These are phyloP conservation scores for Chloroclysta siterata DNA, from an alignment of 2,888 invertebrate species.

Conservation along the genomic window DNA sequence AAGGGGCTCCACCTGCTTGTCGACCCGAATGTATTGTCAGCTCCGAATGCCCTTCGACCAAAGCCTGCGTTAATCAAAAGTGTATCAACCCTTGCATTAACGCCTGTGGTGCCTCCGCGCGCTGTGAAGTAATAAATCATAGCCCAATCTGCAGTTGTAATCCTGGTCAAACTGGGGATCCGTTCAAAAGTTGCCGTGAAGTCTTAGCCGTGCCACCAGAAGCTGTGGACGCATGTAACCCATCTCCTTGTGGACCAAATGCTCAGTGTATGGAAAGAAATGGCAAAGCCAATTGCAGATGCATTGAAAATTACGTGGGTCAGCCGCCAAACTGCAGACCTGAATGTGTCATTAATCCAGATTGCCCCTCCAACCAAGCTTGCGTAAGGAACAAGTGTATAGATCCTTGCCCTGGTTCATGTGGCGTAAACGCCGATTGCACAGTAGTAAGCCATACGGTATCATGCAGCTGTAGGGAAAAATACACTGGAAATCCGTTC, in stretches of 20 bases:
- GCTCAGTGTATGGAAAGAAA: conserved; percentile 88
- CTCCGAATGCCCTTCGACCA: conserved; percentile 91
- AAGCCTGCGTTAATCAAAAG: conserved; percentile 92
- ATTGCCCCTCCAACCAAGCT: conserved; percentile 90
- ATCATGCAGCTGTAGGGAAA: conserved; percentile 90
- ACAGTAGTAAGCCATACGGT: conserved; percentile 92
- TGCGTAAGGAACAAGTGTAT: conserved; percentile 92
- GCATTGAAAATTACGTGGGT: conserved; percentile 90
- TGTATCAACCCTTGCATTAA: conserved; percentile 93
- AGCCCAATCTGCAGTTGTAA: conserved; percentile 95
- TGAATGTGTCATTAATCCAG: conserved; percentile 92
- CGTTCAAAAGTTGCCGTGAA: conserved; percentile 90
- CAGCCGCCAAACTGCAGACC: conserved; percentile 93
- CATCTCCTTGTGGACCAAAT: conserved; percentile 93
- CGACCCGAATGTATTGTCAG: conserved; percentile 94
- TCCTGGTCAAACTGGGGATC: conserved; percentile 90
- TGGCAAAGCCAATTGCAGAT: conserved; percentile 89
- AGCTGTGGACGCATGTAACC: conserved; percentile 86
- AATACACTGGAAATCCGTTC: conserved; percentile 93
- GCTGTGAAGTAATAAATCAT: conserved; percentile 93
- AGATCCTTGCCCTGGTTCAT: conserved; percentile 93
- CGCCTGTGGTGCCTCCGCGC: conserved; percentile 90
- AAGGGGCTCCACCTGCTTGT: conserved; percentile 92
- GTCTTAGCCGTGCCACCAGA: conserved; percentile 66
- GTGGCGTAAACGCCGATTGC: conserved; percentile 92